These are phyloP conservation scores for Aphelenchoides bicaudatus DNA, from an alignment of 2,888 invertebrate species.

Conservation along the genomic window DNA sequence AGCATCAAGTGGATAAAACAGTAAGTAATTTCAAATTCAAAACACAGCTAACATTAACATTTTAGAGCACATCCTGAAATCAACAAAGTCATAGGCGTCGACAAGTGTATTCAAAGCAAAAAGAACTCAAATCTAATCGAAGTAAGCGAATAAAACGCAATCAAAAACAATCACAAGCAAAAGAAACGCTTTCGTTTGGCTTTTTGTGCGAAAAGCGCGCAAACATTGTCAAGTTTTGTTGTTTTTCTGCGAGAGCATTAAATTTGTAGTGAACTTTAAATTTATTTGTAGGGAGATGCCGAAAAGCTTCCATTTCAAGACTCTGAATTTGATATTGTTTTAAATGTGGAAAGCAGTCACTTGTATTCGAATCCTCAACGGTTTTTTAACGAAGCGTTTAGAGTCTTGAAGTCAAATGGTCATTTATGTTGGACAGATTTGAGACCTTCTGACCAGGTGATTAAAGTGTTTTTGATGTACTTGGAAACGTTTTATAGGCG, in stretches of 20 bases:
- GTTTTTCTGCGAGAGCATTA: not conserved
- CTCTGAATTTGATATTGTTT: conserved; percentile 35
- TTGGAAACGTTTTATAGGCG: not conserved
- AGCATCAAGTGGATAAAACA: conserved; percentile 44
- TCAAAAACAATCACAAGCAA: conserved; percentile 3
- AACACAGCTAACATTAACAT: conserved; percentile 16
- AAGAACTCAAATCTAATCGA: not conserved
- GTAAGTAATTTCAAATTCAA: conserved; percentile 25
- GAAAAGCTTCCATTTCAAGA: conserved; percentile 34
- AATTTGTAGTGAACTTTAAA: not conserved
- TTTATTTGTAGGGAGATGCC: conserved; percentile 38
- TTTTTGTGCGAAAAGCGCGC: not conserved
- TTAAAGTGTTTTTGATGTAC: not conserved
- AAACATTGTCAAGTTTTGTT: not conserved
- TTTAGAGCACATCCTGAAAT: conserved; percentile 43
- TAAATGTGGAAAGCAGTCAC: conserved; percentile 51
- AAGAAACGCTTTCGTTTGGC: no score
- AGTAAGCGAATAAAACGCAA: not conserved
- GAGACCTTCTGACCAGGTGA: conserved; percentile 38
- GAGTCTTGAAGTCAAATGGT: conserved; percentile 41
- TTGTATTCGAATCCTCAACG: conserved; percentile 35
- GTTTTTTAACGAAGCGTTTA: conserved; percentile 41
- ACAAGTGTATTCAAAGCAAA: conserved; percentile 12
- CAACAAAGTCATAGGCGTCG: conserved; percentile 34
- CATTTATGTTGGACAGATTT: conserved; percentile 47